Evolutionary conservation across 2,797 vertebrate species (phyloP).

Genomic region (Acrossocheilus wenchowensis): DNA sequence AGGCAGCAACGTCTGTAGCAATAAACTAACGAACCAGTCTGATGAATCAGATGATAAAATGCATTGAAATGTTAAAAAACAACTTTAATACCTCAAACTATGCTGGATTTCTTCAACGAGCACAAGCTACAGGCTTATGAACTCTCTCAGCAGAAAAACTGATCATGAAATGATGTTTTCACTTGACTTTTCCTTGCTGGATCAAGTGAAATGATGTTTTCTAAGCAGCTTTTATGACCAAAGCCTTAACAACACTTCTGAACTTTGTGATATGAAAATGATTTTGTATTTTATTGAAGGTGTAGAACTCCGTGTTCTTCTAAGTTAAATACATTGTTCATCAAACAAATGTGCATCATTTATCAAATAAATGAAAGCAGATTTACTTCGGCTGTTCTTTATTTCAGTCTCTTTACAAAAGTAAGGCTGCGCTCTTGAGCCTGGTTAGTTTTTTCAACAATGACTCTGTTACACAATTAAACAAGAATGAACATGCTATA

Average conservation of each 20-base stretch:
- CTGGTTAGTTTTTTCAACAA: too few relatives aligned
- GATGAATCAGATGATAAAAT: not conserved
- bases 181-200: not conserved
- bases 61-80: not conserved
- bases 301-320: constrained; percentile 43
- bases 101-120: constrained; percentile 6
- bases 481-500: not conserved
- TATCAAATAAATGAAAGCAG: constrained; percentile 42
- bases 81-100: constrained; percentile 54
- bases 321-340: constrained; percentile 55
- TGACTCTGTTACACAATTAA: not conserved
- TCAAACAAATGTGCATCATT: constrained; percentile 6
- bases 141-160: not conserved
- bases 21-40: not conserved
- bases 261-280: not conserved
- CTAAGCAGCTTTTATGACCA: not conserved
- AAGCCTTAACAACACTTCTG: not conserved
- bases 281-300: constrained; percentile 64
- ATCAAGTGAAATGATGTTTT: constrained; percentile 29
- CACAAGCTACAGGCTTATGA: constrained; percentile 3
- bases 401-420: constrained; percentile 54
- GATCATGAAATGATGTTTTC: not conserved
- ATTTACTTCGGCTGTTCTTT: constrained; percentile 22
- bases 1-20: not conserved
- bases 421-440: constrained; percentile 10